A percentile compares a stretch with the other conserved stretches of the same genome.
Evolutionary conservation across 2,113 vertebrate species (phyloP).

Genomic region (Eudyptes chrysolophus): DNA sequence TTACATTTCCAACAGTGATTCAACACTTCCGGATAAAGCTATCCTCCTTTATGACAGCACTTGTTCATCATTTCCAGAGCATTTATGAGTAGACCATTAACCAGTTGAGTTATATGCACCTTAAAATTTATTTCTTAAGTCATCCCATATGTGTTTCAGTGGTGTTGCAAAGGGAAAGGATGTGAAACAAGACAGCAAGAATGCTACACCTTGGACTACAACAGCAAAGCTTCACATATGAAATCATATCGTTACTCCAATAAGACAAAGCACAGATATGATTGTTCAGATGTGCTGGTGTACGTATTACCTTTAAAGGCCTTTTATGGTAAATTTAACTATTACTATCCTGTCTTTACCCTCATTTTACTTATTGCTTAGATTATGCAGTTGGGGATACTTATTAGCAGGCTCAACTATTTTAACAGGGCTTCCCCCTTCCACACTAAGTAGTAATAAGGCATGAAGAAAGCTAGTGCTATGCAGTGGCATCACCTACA

Average conservation of each 20-base stretch:
- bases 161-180: neutral
- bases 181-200: neutral
- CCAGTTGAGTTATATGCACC: neutral
- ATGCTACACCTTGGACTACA: neutral
- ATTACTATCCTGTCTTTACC: neutral
- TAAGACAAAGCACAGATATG: neutral
- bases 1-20: neutral
- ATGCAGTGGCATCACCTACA: neutral
- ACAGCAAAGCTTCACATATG: neutral
- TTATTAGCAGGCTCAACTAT: neutral
- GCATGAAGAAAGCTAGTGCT: neutral
- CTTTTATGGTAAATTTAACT: neutral
- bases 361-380: neutral
- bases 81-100: neutral
- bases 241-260: neutral
- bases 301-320: neutral
- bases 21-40: neutral
- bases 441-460: neutral
- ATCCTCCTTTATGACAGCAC: neutral
- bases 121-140: too few species aligned
- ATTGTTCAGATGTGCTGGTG: neutral
- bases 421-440: neutral
- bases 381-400: too few species aligned
- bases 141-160: neutral
- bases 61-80: neutral